Percentiles rank a stretch among this genome's conserved stretches.
phyloP scores from a whole-genome alignment of 92 coral and sea anemone genomes.

The Epizoanthus stellaris region DNA sequence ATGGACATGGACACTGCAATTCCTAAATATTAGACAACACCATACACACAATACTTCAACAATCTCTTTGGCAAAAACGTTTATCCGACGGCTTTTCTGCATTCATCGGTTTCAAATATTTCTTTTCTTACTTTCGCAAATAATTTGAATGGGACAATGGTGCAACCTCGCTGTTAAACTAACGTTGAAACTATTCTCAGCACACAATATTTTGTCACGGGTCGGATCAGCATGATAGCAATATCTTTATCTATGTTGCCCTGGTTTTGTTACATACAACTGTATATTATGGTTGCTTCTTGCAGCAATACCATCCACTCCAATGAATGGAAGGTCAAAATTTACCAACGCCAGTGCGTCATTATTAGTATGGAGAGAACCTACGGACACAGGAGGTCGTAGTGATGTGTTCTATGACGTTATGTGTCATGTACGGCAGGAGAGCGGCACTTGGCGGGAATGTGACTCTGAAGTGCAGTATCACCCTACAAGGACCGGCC shows the following conservation, averaged over 20 bases:
- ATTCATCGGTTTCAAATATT: no score
- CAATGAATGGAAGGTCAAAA: neutral
- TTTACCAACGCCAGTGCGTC: conserved; percentile 6
- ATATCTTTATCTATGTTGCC: neutral
- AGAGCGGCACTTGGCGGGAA: neutral
- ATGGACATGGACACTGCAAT: no score
- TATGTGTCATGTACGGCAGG: neutral
- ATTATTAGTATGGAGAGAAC: conserved; percentile 14
- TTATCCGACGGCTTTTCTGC: no score
- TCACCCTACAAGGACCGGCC: neutral
- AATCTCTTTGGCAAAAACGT: no score
- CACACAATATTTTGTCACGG: neutral
- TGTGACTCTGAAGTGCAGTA: neutral
- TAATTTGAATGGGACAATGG: no score
- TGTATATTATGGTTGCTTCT: neutral
- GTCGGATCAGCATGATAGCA: neutral
- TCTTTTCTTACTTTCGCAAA: no score
- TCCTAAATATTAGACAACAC: no score
- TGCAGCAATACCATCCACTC: conserved; percentile 16
- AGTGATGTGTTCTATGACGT: conserved; percentile 23
- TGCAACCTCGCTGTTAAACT: no score
- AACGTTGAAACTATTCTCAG: no score
- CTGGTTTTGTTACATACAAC: neutral
- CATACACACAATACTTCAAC: no score
- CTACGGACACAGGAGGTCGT: conserved; percentile 12